A percentile compares a stretch with the other conserved stretches of the same genome.
Evolutionary conservation across 1,140 invertebrate species (phyloP).

Genomic region (Drosophila pruinosa): DNA sequence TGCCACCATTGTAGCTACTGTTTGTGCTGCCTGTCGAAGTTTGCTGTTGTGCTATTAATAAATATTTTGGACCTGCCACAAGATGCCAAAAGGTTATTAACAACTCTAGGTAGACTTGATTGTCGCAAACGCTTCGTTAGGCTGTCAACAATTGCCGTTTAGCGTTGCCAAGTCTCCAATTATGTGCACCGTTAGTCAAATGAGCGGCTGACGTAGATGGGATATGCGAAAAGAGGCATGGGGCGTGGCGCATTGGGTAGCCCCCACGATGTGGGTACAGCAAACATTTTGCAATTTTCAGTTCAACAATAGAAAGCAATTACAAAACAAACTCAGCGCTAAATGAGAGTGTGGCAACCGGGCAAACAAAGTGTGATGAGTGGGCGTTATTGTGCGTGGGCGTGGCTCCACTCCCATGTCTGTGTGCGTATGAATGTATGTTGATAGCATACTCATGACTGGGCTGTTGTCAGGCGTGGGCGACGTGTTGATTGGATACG

Average conservation of each 20-base stretch:
- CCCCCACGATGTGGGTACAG: conserved; percentile 28
- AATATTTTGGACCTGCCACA: conserved; percentile 23
- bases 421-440: background rate
- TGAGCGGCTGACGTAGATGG: conserved; percentile 14
- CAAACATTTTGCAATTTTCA: conserved; percentile 79
- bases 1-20: background rate
- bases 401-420: background rate
- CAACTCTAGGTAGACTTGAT: conserved; percentile 36
- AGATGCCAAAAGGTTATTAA: conserved; percentile 47
- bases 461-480: conserved; percentile 49
- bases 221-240: background rate
- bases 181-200: conserved; percentile 73
- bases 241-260: background rate
- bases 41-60: conserved; percentile 42
- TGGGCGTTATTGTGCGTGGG: conserved; percentile 4
- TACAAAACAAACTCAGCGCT: conserved; percentile 76
- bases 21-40: conserved; percentile 15
- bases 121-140: conserved; percentile 38
- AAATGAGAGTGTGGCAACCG: conserved; percentile 76
- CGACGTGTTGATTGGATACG: conserved; percentile 64
- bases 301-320: conserved; percentile 78
- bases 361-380: conserved; percentile 65
- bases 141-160: conserved; percentile 62
- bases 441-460: conserved; percentile 40
- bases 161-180: conserved; percentile 70